Evolutionary conservation across 2,797 vertebrate genomes (phyloP), one percentile per base, ranked within the genome.

Genomic region (Esox masquinongy): DNA sequence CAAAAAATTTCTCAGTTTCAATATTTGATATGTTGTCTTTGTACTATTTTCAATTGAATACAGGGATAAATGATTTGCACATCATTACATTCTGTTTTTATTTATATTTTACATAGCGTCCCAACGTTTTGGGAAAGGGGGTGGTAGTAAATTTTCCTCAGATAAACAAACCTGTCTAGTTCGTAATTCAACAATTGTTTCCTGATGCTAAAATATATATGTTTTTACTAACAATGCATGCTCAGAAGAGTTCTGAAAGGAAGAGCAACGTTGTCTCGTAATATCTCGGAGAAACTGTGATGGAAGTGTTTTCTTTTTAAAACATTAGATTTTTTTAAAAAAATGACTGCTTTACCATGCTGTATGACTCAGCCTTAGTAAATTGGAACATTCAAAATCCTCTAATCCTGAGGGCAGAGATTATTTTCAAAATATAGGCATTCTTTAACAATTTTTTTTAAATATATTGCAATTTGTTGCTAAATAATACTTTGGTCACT

Each of bases 271-370:
- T 64, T 31, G 26, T 16, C 11, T 12, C 15, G 12, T 64, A 64
- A 64, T 29, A 26, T 29, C 61, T 64, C 61, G 26, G 59, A 64
- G 61, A 29, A 11, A 24, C 61, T 26, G 24, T 29, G 26, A 64
- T 14, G 12, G 63, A 11, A 34, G 15, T 66, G 15, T 66, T 29
- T 66, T 66, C 31, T 66, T 31, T 8, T 36, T 17, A 66, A 34
- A 29, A 47, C 39, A 43, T 43, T 43, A 43, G 50, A 43, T 43
- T 3, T n/a, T 26, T 61, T n/a, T 61, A 24, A 24, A 12, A 61
- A 61, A 11, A 26, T 34, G 26, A 75, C 59, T 68, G 79, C 80
- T 68, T 22, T 11, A 61, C 3, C 56, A 26, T n/a, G n/a, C 8
- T 56, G n/a, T n/a, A 56, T 17, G 22, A 61, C 56, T 12, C n/a